Evolutionary conservation across 1,140 invertebrate genomes (phyloP), one percentile per base, ranked within the genome.

Genomic region (Dufourea novaeangliae): DNA sequence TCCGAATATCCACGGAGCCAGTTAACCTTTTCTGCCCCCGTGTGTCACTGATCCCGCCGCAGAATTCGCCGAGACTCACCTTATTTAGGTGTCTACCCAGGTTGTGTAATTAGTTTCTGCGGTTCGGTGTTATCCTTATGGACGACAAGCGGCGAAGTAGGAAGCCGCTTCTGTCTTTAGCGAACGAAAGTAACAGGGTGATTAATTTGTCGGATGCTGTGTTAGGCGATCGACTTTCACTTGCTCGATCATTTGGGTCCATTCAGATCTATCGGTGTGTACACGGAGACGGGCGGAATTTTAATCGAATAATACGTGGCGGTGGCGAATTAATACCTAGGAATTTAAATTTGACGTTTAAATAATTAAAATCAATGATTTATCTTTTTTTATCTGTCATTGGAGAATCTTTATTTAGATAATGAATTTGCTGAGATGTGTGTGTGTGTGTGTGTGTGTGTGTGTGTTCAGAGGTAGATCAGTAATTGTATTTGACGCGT

Each of bases 1-100:
- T 79, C 77, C 82, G 78, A 84, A 80, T 84, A 85, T 85, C 78
- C 62, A 29, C 37, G 83, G 32, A 80, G 72, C 77, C 50, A 44
- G 68, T 68, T 78, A 77, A 83, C 70, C 81, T 59, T 72, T 68
- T 73, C 61, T n/a, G 44, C 37, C 37, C 14, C 62, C 41, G 72
- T 32, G 73, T 83, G 80, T 79, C 80, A 78, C 82, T 62, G 78
- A 50, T 62, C 75, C 37, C 27, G 76, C 70, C 67, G 54, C 44
- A 59, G 77, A 72, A 74, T 74, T 83, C 71, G 22, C 74, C 68
- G 44, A n/a, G n/a, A 29, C 39, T 69, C 54, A n/a, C n/a, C 46
- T 25, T 68, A 73, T 78, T 78, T 69, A 76, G 32, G 64, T 57
- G 64, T 68, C 73, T 69, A 5, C 25, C 17, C 27, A n/a, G 32